phyloP scores from a whole-genome alignment of 2,888 invertebrate species.

The Trichogramma dendrolimi region DNA sequence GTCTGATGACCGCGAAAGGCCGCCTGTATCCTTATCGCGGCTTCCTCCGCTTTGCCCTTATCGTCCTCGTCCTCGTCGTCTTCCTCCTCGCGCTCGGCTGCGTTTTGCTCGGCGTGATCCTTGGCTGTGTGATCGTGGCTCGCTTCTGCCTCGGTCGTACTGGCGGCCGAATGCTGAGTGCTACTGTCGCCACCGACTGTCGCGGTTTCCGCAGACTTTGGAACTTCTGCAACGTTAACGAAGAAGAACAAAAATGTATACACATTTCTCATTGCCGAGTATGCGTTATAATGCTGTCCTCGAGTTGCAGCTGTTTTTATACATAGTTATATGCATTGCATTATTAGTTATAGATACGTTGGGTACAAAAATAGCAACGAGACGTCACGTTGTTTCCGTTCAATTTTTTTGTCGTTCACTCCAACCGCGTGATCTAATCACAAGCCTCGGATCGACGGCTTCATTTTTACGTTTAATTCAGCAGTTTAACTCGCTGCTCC shows the following conservation, averaged over 20 bases:
- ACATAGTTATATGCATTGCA: too few relatives aligned
- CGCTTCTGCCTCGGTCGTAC: conserved; percentile 19
- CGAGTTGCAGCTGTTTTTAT: too few relatives aligned
- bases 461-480: too few relatives aligned
- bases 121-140: conserved; percentile 10
- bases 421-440: too few relatives aligned
- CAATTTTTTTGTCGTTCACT: too few relatives aligned
- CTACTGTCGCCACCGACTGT: conserved; percentile 16
- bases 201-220: conserved; percentile 30
- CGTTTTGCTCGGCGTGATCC: conserved; percentile 8
- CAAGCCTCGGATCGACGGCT: too few relatives aligned
- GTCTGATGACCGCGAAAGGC: conserved; percentile 80
- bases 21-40: conserved; percentile 86
- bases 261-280: neutral
- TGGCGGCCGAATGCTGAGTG: conserved; percentile 1
- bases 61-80: conserved; percentile 11
- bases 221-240: conserved; percentile 30
- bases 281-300: too few relatives aligned
- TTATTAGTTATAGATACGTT: too few relatives aligned
- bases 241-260: neutral
- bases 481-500: too few relatives aligned
- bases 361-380: too few relatives aligned
- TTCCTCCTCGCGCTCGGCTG: conserved; percentile 12
- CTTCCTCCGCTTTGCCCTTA: conserved; percentile 53
- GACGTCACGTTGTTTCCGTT: too few relatives aligned